Percentiles rank a stretch among this genome's conserved stretches.
Evolutionary conservation across 2,113 vertebrate genomes (phyloP).

Genomic region (Hucho hucho): DNA sequence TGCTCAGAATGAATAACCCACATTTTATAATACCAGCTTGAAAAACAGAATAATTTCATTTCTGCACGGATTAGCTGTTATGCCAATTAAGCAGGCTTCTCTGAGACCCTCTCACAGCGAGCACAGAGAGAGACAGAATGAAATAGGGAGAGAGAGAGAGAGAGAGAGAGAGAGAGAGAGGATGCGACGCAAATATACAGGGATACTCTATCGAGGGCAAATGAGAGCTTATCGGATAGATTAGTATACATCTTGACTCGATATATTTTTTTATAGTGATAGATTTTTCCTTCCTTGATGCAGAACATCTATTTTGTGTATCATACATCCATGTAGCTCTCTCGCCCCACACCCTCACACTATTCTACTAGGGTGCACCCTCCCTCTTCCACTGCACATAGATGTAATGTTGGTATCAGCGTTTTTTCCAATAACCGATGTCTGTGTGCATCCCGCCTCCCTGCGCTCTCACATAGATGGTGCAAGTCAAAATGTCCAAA

Average conservation of each 20-base stretch:
- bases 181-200: constrained; percentile 5
- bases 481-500: constrained; percentile 81
- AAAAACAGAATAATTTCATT: not conserved
- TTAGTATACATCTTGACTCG: not conserved
- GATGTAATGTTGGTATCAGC: constrained; percentile 54
- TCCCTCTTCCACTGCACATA: constrained; percentile 40
- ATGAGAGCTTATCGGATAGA: constrained; percentile 1
- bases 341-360: not conserved
- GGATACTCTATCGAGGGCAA: constrained; percentile 43
- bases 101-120: not conserved
- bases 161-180: constrained; percentile 5
- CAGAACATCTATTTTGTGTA: not conserved
- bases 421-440: constrained; percentile 64
- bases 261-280: not conserved
- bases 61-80: not conserved
- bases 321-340: not conserved
- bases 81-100: not conserved
- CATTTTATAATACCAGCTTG: not conserved
- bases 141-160: constrained; percentile 12
- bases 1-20: not conserved
- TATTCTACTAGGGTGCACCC: constrained; percentile 3
- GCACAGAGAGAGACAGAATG: constrained; percentile 26
- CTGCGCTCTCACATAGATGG: constrained; percentile 75
- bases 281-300: not conserved
- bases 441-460: constrained; percentile 63